Conservation (phyloP, 2,797 vertebrate genomes). For the Gallinago stenura region DNA sequence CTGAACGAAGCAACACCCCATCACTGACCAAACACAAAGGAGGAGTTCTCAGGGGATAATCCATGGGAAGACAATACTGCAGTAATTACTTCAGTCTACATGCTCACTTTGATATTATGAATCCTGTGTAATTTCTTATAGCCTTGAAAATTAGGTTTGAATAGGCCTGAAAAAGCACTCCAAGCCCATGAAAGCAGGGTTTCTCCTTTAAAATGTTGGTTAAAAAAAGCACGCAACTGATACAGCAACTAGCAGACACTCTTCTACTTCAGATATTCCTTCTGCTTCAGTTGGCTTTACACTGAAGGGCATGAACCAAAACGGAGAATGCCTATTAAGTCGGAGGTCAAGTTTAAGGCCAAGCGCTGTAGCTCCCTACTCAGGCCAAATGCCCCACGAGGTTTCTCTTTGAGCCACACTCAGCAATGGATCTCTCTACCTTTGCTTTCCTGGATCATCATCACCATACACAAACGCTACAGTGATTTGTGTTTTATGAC, state of each 20-base stretch:
- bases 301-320: background rate
- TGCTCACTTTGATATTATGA: background rate
- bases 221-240: background rate
- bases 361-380: background rate
- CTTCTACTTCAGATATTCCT: background rate
- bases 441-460: background rate
- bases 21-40: background rate
- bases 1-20: background rate
- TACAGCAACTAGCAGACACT: background rate
- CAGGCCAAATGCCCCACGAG: background rate
- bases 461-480: accelerated
- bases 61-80: background rate
- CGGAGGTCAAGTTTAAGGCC: background rate
- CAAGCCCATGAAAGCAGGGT: background rate
- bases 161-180: background rate
- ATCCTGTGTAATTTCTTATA: background rate
- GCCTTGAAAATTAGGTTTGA: background rate
- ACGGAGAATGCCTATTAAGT: background rate
- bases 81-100: background rate
- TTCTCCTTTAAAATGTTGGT: background rate
- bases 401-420: background rate
- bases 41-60: background rate
- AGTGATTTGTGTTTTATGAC: background rate
- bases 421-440: background rate
- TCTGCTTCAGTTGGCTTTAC: background rate